phyloP scores from a whole-genome alignment of 2,113 vertebrate genomes.

The Xenus cinereus region DNA sequence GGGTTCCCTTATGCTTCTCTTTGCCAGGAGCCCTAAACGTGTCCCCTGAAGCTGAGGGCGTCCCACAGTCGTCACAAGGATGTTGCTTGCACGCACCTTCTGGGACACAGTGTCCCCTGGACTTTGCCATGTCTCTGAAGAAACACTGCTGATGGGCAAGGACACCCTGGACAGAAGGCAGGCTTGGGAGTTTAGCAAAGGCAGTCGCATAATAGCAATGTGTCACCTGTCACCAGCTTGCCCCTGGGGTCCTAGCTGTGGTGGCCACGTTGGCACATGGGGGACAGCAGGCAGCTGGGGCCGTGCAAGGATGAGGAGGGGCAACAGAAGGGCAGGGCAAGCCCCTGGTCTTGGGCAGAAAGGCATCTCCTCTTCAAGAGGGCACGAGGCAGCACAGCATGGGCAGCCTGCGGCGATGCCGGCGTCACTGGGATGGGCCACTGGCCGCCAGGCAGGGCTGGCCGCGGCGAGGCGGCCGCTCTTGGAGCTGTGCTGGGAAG shows the following conservation, averaged over 20 bases:
- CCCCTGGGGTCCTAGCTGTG: not conserved
- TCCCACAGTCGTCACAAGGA: not conserved
- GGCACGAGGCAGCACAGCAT: accelerated
- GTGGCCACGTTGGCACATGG: not conserved
- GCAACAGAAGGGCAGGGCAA: not conserved
- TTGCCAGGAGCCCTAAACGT: not conserved
- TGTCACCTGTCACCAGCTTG: not conserved
- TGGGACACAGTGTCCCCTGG: not conserved
- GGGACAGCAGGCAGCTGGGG: not conserved
- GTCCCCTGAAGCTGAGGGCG: not conserved
- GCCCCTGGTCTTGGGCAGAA: not conserved
- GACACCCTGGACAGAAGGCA: not conserved
- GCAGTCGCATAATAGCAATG: not conserved
- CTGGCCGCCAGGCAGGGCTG: not conserved
- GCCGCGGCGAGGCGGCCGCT: not conserved
- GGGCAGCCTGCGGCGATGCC: not conserved
- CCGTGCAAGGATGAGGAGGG: not conserved
- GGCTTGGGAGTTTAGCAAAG: not conserved
- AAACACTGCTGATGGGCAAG: not conserved
- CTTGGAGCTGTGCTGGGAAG: not conserved
- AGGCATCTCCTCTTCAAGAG: not conserved
- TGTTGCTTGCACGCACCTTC: not conserved
- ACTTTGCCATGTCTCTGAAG: not conserved
- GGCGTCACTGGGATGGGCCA: not conserved
- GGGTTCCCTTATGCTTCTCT: not conserved